phyloP scores from a whole-genome alignment of 2,888 invertebrate genomes.

The Aspidiotus rigidus region DNA sequence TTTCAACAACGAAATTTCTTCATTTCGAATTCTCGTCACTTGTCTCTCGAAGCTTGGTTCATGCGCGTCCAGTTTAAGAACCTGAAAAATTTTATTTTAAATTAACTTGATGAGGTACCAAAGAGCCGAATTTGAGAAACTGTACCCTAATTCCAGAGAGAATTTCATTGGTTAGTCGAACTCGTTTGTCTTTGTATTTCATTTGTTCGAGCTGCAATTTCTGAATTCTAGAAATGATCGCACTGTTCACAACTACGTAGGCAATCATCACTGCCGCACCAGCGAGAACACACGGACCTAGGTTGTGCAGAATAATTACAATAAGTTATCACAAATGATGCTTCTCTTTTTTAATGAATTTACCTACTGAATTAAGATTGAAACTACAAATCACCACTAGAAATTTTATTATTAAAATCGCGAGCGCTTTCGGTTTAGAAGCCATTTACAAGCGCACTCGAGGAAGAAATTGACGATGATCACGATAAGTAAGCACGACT shows the following conservation, averaged over 20 bases:
- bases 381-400: too few relatives aligned
- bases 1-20: slow-evolving; percentile 51
- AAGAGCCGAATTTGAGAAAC: background rate
- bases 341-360: too few relatives aligned
- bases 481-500: too few relatives aligned
- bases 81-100: slow-evolving; percentile 41
- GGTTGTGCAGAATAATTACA: slow-evolving; percentile 1
- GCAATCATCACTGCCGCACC: slow-evolving; percentile 49
- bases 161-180: slow-evolving; percentile 43
- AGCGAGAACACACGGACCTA: slow-evolving; percentile 51
- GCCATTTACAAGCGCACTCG: too few relatives aligned
- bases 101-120: background rate
- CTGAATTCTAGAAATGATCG: slow-evolving; percentile 46
- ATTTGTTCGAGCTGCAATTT: slow-evolving; percentile 47
- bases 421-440: too few relatives aligned
- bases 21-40: slow-evolving; percentile 49
- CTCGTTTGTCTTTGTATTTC: slow-evolving; percentile 49
- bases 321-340: too few relatives aligned
- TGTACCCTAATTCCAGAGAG: slow-evolving; percentile 38
- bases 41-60: slow-evolving; percentile 52
- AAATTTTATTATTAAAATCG: too few relatives aligned
- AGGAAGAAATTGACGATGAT: too few relatives aligned
- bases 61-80: slow-evolving; percentile 55
- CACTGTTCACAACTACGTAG: slow-evolving; percentile 49
- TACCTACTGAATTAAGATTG: too few relatives aligned